Percentiles rank a stretch among this genome's conserved stretches.
These are phyloP conservation scores for Thereva unica DNA, from an alignment of 2,888 invertebrate genomes.

Conservation along the genomic window DNA sequence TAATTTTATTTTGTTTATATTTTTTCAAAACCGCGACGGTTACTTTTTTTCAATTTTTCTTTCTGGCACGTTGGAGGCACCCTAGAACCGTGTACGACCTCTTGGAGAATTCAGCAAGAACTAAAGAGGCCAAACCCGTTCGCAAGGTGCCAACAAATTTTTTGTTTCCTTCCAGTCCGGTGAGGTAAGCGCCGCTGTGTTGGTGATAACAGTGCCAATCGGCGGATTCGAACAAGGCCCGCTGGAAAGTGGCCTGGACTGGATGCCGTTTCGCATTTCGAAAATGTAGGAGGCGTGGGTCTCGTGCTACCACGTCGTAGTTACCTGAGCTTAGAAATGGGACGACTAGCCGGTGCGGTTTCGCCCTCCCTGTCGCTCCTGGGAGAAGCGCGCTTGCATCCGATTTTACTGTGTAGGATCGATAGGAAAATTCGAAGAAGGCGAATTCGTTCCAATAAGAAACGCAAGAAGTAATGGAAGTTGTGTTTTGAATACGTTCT, in stretches of 20 bases:
- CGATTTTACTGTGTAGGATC: no score
- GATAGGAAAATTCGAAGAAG: no score
- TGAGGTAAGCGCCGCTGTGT: slow-evolving; percentile 11
- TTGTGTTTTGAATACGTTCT: no score
- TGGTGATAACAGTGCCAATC: slow-evolving; percentile 17
- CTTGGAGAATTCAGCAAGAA: slow-evolving; percentile 59
- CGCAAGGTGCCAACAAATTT: slow-evolving; percentile 49
- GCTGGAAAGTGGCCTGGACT: slow-evolving; percentile 16
- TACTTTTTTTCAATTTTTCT: no score
- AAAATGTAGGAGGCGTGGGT: not conserved
- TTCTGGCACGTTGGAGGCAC: slow-evolving; percentile 32
- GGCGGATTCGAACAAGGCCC: not conserved
- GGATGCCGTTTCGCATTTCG: slow-evolving; percentile 21
- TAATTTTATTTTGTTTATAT: no score
- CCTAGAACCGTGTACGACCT: slow-evolving; percentile 49
- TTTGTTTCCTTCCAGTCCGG: slow-evolving; percentile 47
- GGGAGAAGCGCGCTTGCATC: not conserved
- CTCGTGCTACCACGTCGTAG: no score
- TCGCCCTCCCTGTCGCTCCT: not conserved
- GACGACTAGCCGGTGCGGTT: not conserved
- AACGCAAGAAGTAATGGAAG: no score
- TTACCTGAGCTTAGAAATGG: not conserved
- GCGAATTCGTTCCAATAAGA: no score
- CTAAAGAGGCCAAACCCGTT: slow-evolving; percentile 57
- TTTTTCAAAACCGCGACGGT: no score